phyloP scores from a whole-genome alignment of 2,797 vertebrate genomes.

The Syndactyla subalaris region DNA sequence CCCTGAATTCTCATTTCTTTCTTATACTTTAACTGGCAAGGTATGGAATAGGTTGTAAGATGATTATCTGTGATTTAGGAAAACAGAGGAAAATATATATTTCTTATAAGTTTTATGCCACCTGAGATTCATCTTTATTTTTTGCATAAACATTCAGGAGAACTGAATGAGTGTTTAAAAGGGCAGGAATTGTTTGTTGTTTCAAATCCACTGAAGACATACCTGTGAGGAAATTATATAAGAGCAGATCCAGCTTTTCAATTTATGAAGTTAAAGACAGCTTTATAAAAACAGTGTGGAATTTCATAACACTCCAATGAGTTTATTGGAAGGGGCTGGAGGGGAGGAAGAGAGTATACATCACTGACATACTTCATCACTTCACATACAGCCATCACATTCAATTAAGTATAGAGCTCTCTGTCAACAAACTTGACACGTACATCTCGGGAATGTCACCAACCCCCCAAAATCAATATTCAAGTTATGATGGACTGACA shows the following conservation, averaged over 20 bases:
- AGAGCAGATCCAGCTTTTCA: neutral
- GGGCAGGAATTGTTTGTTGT: neutral
- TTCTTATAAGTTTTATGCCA: neutral
- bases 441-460: conserved; percentile 69
- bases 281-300: conserved; percentile 16
- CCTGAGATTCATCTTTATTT: neutral
- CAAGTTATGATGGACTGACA: conserved; percentile 72
- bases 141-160: neutral
- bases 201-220: neutral
- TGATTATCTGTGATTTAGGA: neutral
- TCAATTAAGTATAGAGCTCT: conserved; percentile 74
- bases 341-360: conserved; percentile 20
- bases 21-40: neutral
- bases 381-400: conserved; percentile 64
- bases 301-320: conserved; percentile 36
- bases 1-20: neutral
- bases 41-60: neutral
- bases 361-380: conserved; percentile 62
- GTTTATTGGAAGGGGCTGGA: neutral
- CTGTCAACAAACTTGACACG: conserved; percentile 73
- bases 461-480: conserved; percentile 72
- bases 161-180: neutral
- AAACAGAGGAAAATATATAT: neutral
- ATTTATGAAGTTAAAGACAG: conserved; percentile 48
- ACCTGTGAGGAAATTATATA: neutral